Percentiles rank a stretch among this genome's conserved stretches.
Evolutionary conservation across 2,113 vertebrate genomes (phyloP).

Genomic region (Catagonus wagneri): DNA sequence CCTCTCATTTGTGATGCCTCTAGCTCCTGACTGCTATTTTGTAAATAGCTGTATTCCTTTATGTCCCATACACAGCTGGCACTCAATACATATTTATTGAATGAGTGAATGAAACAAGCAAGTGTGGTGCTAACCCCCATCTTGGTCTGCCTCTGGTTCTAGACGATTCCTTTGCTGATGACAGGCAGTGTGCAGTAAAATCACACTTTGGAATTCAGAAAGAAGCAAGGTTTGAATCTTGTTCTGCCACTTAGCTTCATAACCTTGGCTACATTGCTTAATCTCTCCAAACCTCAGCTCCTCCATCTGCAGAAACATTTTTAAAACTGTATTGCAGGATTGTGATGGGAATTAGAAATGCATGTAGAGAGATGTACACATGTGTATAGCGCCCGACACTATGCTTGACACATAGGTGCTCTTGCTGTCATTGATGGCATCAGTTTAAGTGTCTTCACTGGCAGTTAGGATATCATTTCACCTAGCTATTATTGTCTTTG

Average conservation of each 20-base stretch:
- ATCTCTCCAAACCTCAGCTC: not conserved
- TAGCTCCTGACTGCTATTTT: not conserved
- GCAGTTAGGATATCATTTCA: not conserved
- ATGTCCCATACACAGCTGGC: conserved; percentile 22
- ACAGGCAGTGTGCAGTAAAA: not conserved
- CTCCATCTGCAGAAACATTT: not conserved
- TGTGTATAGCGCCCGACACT: not conserved
- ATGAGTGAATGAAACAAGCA: not conserved
- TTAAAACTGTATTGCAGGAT: not conserved
- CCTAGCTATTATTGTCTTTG: not conserved
- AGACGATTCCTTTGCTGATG: not conserved
- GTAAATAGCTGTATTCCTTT: not conserved
- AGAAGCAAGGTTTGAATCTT: not conserved
- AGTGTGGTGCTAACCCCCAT: not conserved
- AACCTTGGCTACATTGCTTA: not conserved
- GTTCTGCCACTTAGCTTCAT: not conserved
- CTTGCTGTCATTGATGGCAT: not conserved
- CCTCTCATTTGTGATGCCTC: not conserved
- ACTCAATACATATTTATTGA: not conserved
- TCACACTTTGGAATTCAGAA: not conserved
- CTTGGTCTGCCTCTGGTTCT: not conserved
- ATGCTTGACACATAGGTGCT: no score
- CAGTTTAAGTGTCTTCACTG: not conserved
- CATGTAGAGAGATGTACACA: not conserved
- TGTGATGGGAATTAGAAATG: not conserved